phyloP scores from a whole-genome alignment of 2,888 invertebrate genomes.

The Cryptocephalus moraei region DNA sequence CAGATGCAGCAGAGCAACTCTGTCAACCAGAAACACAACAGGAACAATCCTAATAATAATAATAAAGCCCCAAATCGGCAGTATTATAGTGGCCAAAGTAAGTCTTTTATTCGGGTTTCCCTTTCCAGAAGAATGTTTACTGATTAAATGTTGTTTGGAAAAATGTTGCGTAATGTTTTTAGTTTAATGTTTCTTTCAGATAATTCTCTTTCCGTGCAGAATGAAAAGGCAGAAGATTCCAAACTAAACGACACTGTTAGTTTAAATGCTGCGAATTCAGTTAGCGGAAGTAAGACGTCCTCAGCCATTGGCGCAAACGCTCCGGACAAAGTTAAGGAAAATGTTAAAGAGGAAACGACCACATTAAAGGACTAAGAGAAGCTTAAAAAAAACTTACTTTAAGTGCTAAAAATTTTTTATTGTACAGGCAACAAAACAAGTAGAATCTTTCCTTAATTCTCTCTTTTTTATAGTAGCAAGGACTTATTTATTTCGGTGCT shows the following conservation, averaged over 20 bases:
- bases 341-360: conserved; percentile 28
- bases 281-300: conserved; percentile 12
- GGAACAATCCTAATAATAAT: conserved; percentile 30
- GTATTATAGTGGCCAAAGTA: conserved; percentile 44
- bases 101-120: conserved; percentile 14
- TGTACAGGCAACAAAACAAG: background rate
- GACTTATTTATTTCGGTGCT: too few species aligned
- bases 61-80: conserved; percentile 38
- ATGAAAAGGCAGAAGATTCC: conserved; percentile 32
- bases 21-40: conserved; percentile 32
- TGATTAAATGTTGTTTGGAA: too few species aligned
- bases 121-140: too few species aligned
- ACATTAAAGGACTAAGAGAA: conserved; percentile 29
- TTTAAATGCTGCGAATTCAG: conserved; percentile 18
- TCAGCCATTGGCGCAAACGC: conserved; percentile 11
- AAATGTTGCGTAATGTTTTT: too few species aligned
- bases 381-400: conserved; percentile 15
- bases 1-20: conserved; percentile 35
- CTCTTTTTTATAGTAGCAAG: too few species aligned
- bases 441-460: too few species aligned
- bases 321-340: conserved; percentile 28
- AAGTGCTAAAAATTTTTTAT: conserved; percentile 16
- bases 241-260: conserved; percentile 28
- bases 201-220: conserved; percentile 28
- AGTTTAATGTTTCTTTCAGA: conserved; percentile 14